These are phyloP conservation scores for Gordius sp. DNA, from an alignment of 2,888 invertebrate species.

Conservation along the genomic window DNA sequence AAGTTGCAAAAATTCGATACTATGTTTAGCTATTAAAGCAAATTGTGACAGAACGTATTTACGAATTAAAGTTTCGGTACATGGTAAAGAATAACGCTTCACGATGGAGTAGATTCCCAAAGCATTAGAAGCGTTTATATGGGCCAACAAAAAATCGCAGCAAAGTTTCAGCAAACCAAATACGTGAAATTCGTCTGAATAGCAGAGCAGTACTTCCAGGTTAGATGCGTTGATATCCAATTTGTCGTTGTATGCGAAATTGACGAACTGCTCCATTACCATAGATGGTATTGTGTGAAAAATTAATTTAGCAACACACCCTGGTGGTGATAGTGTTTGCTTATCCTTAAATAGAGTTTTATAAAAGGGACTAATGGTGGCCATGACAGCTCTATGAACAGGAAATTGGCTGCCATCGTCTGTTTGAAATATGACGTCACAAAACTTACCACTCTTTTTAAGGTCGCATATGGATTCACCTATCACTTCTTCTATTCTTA, in stretches of 20 bases:
- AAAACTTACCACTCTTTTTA: not conserved
- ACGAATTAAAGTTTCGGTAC: not conserved
- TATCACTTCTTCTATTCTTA: too few relatives aligned
- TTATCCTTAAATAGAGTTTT: not conserved
- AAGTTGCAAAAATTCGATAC: not conserved
- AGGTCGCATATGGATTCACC: not conserved
- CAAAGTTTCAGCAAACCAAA: not conserved
- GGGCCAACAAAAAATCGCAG: not conserved
- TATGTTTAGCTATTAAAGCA: not conserved
- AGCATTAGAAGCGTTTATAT: not conserved
- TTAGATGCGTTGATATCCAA: not conserved
- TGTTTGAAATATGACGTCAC: not conserved
- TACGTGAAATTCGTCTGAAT: not conserved
- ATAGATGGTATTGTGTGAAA: too few relatives aligned
- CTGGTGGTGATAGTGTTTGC: too few relatives aligned
- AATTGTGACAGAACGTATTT: not conserved
- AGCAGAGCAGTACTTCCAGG: not conserved
- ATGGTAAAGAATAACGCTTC: not conserved
- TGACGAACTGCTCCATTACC: too few relatives aligned
- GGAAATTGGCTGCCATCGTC: not conserved
- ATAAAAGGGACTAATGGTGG: not conserved
- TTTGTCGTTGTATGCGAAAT: too few relatives aligned
- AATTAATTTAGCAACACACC: too few relatives aligned
- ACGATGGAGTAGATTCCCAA: constrained; percentile 6
- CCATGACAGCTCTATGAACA: not conserved